A percentile compares a stretch with the other conserved stretches of the same genome.
These are phyloP conservation scores for Matsumurasca onukii DNA, from an alignment of 1,140 invertebrate genomes.

Conservation along the genomic window DNA sequence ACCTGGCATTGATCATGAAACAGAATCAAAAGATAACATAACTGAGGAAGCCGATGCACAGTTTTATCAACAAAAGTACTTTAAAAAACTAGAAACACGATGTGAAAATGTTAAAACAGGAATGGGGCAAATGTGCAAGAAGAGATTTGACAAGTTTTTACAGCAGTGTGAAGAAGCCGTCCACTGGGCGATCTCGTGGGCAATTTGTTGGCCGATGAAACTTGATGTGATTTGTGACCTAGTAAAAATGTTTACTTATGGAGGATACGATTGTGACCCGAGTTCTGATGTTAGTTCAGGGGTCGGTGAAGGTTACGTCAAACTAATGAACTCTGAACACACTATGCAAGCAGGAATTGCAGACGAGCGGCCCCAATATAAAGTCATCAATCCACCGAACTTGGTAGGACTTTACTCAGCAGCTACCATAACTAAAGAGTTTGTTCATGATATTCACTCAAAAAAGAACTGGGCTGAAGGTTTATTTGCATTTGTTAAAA, in stretches of 20 bases:
- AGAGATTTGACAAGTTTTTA: slow-evolving; percentile 1
- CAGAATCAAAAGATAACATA: too few relatives aligned
- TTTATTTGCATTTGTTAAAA: too few relatives aligned
- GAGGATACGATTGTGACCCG: slow-evolving; percentile 14
- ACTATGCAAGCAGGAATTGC: background rate
- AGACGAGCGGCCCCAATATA: slow-evolving; percentile 8
- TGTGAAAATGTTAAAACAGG: slow-evolving; percentile 13
- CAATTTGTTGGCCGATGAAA: slow-evolving; percentile 10
- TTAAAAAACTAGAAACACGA: background rate
- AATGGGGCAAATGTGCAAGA: slow-evolving; percentile 3
- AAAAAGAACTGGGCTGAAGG: too few relatives aligned
- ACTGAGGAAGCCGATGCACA: background rate
- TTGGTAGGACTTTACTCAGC: too few relatives aligned
- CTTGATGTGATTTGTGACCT: slow-evolving; percentile 9
- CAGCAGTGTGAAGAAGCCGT: background rate
- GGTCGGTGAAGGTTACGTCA: background rate
- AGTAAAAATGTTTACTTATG: slow-evolving; percentile 10
- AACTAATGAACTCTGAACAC: background rate
- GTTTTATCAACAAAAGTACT: background rate
- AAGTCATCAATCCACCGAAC: background rate
- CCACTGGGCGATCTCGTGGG: slow-evolving; percentile 2
- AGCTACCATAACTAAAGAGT: too few relatives aligned
- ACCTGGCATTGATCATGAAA: too few relatives aligned
- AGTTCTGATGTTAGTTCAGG: background rate
- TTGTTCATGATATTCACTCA: too few relatives aligned